Evolutionary conservation across 2,797 vertebrate species (phyloP), one percentile per base, ranked within the genome.

Genomic region (Acanthiza pusilla): DNA sequence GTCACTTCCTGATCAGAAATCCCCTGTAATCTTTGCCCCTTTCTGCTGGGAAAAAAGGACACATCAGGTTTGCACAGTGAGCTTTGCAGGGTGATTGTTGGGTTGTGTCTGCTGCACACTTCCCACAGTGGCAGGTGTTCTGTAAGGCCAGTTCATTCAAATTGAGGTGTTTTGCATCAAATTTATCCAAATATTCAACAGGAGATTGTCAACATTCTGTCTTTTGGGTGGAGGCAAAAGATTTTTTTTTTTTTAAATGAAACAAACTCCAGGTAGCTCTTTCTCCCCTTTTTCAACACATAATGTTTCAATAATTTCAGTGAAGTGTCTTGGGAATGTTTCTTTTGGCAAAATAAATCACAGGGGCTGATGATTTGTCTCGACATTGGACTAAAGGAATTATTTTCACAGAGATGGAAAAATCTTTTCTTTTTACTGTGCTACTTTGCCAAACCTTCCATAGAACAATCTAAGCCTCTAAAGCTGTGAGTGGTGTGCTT

Each of bases 321-420:
- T 47, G 51, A 84, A 88, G 53, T 26, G 40, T 73, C 85, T 75
- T 53, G 62, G 17, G 53, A 95, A 81, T 79, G 38, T 91, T 96
- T 92, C 53, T 86, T 82, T 91, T 89, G 60, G 89, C 58, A 81
- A 62, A 85, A 34, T 36, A 83, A 78, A 15, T 32, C 43, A 13
- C n/a, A 32, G 55, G 38, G 57, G 57, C 51, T 47, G 8, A 27
- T 72, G 63, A 40, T 78, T 70, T 91, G 55, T 91, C 91, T 86
- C 6, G 2, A 61, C 3, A 0, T 72, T 65, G 81, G 84, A 48
- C 51, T 82, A 73, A 78, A 85, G 43, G 48, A 81, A 84, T 27
- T 71, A 43, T 74, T 96, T 95, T 85, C 77, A 72, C 45, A 51
- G 54, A 16, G 25, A 43, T 71, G 84, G 91, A 93, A 94, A 89